These are phyloP conservation scores for Eurytoma californica DNA, from an alignment of 2,888 invertebrate species.

Conservation along the genomic window DNA sequence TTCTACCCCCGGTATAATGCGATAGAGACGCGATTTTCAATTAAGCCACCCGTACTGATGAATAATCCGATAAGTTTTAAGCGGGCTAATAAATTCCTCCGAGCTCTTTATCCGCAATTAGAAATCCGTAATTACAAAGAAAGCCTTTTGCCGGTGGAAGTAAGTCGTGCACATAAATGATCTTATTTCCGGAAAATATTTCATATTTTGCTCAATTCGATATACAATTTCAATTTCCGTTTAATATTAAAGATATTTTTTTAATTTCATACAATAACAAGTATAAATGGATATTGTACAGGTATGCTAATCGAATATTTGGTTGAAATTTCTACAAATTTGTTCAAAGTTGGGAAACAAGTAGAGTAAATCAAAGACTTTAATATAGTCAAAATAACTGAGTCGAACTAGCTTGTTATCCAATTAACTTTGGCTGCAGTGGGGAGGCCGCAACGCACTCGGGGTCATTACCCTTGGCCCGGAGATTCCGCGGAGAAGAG, in stretches of 20 bases:
- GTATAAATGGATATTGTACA: too few species aligned
- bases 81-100: constrained; percentile 40
- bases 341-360: constrained; percentile 14
- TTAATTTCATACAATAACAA: too few species aligned
- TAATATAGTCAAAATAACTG: constrained; percentile 54
- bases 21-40: constrained; percentile 41
- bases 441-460: constrained; percentile 47
- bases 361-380: constrained; percentile 45
- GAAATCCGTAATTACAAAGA: constrained; percentile 49
- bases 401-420: constrained; percentile 60
- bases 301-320: too few species aligned
- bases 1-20: background rate
- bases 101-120: constrained; percentile 41
- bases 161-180: background rate
- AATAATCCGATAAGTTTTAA: constrained; percentile 47
- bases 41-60: constrained; percentile 26
- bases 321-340: too few species aligned
- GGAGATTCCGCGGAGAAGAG: constrained; percentile 47
- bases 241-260: too few species aligned
- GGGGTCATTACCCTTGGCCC: constrained; percentile 51
- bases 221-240: too few species aligned
- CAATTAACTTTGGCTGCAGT: constrained; percentile 60
- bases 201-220: too few species aligned
- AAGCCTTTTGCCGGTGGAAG: background rate
- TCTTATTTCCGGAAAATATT: too few species aligned